These are phyloP conservation scores for Takifugu ocellatus DNA, from an alignment of 2,797 vertebrate species.

Conservation along the genomic window DNA sequence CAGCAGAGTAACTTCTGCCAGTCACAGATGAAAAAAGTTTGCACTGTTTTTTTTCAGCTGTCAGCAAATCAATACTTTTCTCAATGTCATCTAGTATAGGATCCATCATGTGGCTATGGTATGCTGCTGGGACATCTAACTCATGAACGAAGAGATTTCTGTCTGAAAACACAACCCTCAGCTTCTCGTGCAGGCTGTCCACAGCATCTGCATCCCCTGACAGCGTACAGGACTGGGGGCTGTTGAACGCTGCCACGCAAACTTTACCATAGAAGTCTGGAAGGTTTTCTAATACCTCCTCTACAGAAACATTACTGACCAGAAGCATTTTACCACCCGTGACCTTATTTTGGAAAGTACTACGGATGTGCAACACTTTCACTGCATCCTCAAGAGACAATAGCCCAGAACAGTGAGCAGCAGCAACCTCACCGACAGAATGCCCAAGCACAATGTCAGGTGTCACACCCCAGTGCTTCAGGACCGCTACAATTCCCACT, in stretches of 20 bases:
- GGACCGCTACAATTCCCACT: conserved; percentile 74
- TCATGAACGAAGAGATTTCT: conserved; percentile 78
- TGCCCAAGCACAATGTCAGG: conserved; percentile 76
- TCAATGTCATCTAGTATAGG: conserved; percentile 72
- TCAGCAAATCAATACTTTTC: conserved; percentile 58
- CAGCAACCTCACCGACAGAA: conserved; percentile 85
- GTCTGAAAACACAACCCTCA: conserved; percentile 50
- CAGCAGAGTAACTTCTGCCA: conserved; percentile 57
- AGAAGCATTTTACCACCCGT: conserved; percentile 83
- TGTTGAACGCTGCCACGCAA: conserved; percentile 82
- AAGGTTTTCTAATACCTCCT: conserved; percentile 68
- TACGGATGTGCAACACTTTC: conserved; percentile 81
- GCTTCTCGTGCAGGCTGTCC: conserved; percentile 35
- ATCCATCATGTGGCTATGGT: conserved; percentile 88
- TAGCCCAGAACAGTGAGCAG: conserved; percentile 83
- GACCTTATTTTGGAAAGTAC: conserved; percentile 78
- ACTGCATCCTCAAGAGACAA: conserved; percentile 85
- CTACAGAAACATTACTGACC: conserved; percentile 78
- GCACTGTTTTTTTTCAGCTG: conserved; percentile 43
- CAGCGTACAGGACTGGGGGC: conserved; percentile 81
- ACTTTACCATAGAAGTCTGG: conserved; percentile 65
- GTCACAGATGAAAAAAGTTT: conserved; percentile 84
- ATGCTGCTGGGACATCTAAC: conserved; percentile 80
- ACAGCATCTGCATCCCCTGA: conserved; percentile 75
- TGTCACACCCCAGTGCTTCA: conserved; percentile 82